phyloP scores from a whole-genome alignment of 2,797 vertebrate genomes.

The Gambusia yucatana region DNA sequence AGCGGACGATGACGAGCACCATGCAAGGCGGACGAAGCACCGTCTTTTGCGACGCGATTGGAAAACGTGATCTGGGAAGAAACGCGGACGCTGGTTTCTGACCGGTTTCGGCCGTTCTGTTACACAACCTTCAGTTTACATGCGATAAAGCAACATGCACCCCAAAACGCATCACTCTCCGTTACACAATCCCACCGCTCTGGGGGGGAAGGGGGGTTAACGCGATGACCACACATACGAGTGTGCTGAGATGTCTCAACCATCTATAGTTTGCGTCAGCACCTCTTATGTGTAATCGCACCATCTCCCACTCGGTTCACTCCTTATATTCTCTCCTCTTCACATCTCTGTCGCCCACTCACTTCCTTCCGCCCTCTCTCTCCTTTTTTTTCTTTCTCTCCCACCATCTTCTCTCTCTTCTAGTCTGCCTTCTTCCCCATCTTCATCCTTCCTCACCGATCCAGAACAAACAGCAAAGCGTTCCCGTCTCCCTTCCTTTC shows the following conservation, averaged over 20 bases:
- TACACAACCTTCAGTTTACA: neutral
- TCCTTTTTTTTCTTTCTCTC: conserved; percentile 6
- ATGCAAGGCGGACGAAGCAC: neutral
- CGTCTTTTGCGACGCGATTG: conserved; percentile 9
- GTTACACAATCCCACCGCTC: conserved; percentile 50
- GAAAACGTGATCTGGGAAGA: neutral
- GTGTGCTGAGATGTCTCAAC: conserved; percentile 51
- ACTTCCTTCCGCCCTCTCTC: conserved; percentile 33
- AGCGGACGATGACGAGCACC: conserved; percentile 4
- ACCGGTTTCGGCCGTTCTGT: neutral
- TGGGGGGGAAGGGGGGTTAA: conserved; percentile 23
- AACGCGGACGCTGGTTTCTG: neutral
- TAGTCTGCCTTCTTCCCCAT: conserved; percentile 36
- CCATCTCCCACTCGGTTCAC: conserved; percentile 77
- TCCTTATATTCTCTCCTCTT: conserved; percentile 73
- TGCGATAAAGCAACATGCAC: conserved; percentile 5
- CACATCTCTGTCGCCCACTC: conserved; percentile 68
- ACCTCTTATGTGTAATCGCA: conserved; percentile 75
- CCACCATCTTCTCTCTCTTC: conserved; percentile 51
- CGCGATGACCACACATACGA: conserved; percentile 49
- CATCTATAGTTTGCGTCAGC: conserved; percentile 69
- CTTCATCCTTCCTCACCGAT: conserved; percentile 36
- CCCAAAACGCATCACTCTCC: conserved; percentile 13
- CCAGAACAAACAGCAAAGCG: conserved; percentile 40
- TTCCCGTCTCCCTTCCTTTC: conserved; percentile 7